Percentiles rank a stretch among this genome's conserved stretches.
phyloP scores from a whole-genome alignment of 37 sponge, comb jelly and placozoan genomes.

The Eunapius fragilis region DNA sequence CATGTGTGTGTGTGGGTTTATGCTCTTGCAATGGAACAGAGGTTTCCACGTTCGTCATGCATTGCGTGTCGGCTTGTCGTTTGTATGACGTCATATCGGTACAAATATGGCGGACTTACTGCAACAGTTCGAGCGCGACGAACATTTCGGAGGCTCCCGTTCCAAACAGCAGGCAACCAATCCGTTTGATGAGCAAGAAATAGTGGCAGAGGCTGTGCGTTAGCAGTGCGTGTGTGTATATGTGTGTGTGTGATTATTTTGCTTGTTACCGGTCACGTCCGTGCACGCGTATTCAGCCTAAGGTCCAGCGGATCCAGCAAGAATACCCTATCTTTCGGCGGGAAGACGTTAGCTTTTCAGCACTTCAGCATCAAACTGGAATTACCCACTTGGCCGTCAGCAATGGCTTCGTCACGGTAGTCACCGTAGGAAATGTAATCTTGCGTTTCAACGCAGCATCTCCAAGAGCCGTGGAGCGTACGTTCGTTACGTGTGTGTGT shows the following conservation, averaged over 20 bases:
- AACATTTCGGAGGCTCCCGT: not conserved
- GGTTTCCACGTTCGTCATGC: too few species aligned
- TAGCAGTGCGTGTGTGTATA: not conserved
- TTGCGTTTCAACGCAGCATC: conserved; percentile 23
- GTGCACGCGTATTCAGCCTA: not conserved
- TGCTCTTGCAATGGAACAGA: too few species aligned
- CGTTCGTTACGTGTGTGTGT: too few species aligned
- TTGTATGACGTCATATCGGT: too few species aligned
- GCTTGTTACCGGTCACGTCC: not conserved
- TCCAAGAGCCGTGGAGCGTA: conserved; percentile 29
- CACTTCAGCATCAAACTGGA: not conserved
- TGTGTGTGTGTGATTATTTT: not conserved
- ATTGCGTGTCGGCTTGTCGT: too few species aligned
- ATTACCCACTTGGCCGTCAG: conserved; percentile 45
- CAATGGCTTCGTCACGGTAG: conserved; percentile 33
- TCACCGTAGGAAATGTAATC: conserved; percentile 51
- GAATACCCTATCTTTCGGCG: conserved; percentile 53
- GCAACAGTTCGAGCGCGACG: conserved; percentile 16
- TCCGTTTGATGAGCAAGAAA: conserved; percentile 31
- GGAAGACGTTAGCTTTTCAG: conserved; percentile 22
- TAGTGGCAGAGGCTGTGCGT: conserved; percentile 4
- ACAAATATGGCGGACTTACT: conserved; percentile 39
- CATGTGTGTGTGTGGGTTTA: too few species aligned
- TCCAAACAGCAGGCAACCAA: not conserved
- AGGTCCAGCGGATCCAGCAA: not conserved